A percentile compares a stretch with the other conserved stretches of the same genome.
These are phyloP conservation scores for Dasypolia templi DNA, from an alignment of 2,888 invertebrate genomes.

Conservation along the genomic window DNA sequence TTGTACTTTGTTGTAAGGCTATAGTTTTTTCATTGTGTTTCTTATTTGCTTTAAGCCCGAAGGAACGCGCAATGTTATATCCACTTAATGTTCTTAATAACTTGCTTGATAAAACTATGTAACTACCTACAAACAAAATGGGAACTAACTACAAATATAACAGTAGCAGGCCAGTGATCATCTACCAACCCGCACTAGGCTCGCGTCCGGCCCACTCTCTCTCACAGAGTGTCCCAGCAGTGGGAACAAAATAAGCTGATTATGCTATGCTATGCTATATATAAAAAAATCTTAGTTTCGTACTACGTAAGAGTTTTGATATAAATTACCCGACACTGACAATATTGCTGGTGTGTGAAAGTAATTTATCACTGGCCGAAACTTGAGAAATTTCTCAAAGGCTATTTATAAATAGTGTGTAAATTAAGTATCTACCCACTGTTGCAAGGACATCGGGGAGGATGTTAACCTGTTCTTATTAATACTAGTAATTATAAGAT, in stretches of 20 bases:
- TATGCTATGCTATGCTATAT: no score
- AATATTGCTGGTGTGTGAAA: slow-evolving; percentile 58
- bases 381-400: slow-evolving; percentile 60
- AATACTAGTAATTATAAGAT: neutral
- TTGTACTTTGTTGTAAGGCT: neutral
- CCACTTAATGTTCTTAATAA: no score
- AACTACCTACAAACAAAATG: neutral
- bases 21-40: neutral
- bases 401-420: slow-evolving; percentile 67
- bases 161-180: no score
- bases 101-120: neutral
- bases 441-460: slow-evolving; percentile 42
- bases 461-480: slow-evolving; percentile 31
- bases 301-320: slow-evolving; percentile 40
- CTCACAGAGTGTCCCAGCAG: no score
- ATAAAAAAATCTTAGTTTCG: slow-evolving; percentile 43
- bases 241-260: no score
- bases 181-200: no score
- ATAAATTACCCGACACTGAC: slow-evolving; percentile 61
- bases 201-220: no score
- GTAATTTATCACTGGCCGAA: slow-evolving; percentile 66
- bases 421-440: slow-evolving; percentile 64
- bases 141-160: neutral
- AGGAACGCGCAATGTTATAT: no score
- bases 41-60: neutral